These are phyloP conservation scores for Leuciscus idus DNA, from an alignment of 2,113 vertebrate genomes.

Conservation along the genomic window DNA sequence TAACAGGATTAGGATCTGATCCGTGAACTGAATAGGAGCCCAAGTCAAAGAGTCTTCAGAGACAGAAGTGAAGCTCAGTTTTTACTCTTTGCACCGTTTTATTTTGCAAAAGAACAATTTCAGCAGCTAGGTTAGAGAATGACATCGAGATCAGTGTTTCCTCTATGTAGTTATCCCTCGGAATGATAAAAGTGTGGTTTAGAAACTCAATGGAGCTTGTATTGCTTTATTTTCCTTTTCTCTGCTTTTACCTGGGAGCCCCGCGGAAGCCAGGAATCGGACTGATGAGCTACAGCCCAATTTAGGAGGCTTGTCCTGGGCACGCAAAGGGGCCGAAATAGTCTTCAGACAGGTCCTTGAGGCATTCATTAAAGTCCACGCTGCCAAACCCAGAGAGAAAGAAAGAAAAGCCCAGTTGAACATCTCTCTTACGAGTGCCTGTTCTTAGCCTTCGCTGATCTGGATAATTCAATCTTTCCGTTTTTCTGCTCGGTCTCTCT, in stretches of 20 bases:
- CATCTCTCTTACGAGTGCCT: neutral
- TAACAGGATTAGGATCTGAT: constrained; percentile 15
- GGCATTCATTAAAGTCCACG: constrained; percentile 45
- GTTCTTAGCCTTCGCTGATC: neutral
- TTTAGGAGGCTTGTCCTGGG: constrained; percentile 41
- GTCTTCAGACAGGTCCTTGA: constrained; percentile 31
- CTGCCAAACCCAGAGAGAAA: neutral
- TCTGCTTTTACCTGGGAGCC: constrained; percentile 19
- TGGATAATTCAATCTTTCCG: neutral
- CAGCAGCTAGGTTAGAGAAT: neutral
- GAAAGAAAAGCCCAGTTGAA: neutral
- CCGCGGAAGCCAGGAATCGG: neutral
- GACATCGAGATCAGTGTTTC: neutral
- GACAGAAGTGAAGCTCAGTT: neutral
- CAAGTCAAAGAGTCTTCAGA: neutral
- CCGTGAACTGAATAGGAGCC: neutral
- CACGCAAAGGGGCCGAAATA: neutral
- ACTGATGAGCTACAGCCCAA: constrained; percentile 35
- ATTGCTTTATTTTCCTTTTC: neutral
- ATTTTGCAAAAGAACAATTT: neutral
- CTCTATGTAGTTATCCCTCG: neutral
- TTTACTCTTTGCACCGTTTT: neutral
- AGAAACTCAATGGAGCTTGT: neutral
- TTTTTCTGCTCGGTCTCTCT: neutral
- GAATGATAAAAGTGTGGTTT: constrained; percentile 10